Evolutionary conservation across 1,140 invertebrate species (phyloP), one percentile per base, ranked within the genome.

Genomic region (Dolichoris vasculosae): DNA sequence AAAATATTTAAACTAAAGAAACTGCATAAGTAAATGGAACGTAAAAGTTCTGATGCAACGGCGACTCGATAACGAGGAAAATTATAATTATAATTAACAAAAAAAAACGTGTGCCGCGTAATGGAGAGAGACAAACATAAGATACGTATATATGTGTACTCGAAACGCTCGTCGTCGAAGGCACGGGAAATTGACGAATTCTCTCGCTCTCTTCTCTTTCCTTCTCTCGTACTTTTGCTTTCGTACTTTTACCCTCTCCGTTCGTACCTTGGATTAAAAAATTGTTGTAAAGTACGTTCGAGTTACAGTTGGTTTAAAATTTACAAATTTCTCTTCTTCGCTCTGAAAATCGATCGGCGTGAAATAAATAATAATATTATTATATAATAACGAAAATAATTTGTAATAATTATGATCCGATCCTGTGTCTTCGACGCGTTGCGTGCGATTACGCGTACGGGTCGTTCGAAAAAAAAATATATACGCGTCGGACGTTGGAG

Each of bases 1-100:
- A 86, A 85, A 80, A 88, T 67, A 83, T 76, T 75, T 69, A 80
- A 85, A 81, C 73, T 40, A 81, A 86, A 83, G 15, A 73, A 85
- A 78, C 20, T 75, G 20, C 63, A 78, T 86, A 82, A 78, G 83
- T 84, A 63, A 55, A 69, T 38, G 20, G 38, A 73, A 17, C 38
- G n/a, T 63, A 40, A 40, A 30, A n/a, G 55, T 23, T 79, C 9
- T 35, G 40, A 51, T 79, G 13, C 51, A 69, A 46, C 13, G 48
- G n/a, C 63, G 40, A 32, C 63, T 67, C 38, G 63, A 46, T 64
- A 67, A 81, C 11, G 15, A 69, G 8, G 9, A 35, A 81, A 43
- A 40, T 69, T 64, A 48, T 67, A 40, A 73, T 73, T 67, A 67
- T 9, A 8, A 38, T 59, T 79, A 15, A 59, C 8, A 30, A 40